These are phyloP conservation scores for Telmatherina bonti DNA, from an alignment of 2,797 vertebrate genomes.

Conservation along the genomic window DNA sequence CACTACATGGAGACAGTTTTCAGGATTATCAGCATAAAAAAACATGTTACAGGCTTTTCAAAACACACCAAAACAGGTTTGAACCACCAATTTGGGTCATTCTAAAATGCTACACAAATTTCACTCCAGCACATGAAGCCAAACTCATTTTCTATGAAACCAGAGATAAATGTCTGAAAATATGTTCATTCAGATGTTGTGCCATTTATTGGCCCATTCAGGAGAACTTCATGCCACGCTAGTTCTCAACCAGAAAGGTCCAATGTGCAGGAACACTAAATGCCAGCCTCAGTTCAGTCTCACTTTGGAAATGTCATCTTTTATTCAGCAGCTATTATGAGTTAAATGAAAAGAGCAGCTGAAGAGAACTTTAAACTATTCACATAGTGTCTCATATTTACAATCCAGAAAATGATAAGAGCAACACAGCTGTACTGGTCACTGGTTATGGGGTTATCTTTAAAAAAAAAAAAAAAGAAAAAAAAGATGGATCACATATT, in stretches of 20 bases:
- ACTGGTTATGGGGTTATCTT: constrained; percentile 6
- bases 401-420: constrained; percentile 6
- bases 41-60: no score
- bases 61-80: background rate
- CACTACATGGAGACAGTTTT: background rate
- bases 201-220: constrained; percentile 9
- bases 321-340: constrained; percentile 27
- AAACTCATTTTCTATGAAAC: constrained; percentile 13
- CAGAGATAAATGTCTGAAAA: constrained; percentile 3
- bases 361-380: constrained; percentile 18
- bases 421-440: constrained; percentile 11
- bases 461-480: background rate
- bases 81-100: no score
- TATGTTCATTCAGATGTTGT: constrained; percentile 6
- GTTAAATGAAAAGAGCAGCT: constrained; percentile 30
- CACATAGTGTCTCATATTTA: constrained; percentile 15
- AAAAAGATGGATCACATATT: constrained; percentile 12
- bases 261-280: constrained; percentile 20
- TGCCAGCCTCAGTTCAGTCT: constrained; percentile 52
- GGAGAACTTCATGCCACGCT: constrained; percentile 9
- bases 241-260: constrained; percentile 33
- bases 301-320: constrained; percentile 45
- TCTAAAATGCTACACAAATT: no score
- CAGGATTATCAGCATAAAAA: no score
- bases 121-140: background rate